Base-by-base conservation (phyloP, 1,140 invertebrate genomes). In the Brachystomella parvula region DNA sequence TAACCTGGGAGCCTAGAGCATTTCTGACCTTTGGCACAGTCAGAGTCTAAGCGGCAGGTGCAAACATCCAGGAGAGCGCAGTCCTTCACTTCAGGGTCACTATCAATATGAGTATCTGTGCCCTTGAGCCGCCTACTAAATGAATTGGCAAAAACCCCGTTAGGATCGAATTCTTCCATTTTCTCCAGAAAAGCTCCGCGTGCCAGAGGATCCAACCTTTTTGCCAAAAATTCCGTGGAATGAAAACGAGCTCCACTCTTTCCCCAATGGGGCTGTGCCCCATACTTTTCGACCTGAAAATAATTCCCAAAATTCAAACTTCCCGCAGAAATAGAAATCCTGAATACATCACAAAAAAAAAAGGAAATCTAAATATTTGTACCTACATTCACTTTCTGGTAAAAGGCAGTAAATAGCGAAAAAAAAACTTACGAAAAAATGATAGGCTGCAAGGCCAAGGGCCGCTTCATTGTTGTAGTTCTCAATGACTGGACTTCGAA, bases 11-110 rank as follows among this genome's bases (percentile, higher is more conserved):
- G 3, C 24, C 6, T 33, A 26, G 31, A 30, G 39, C 60, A 61
- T 39, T 19, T 47, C 31, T 61, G 31, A 21, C 31, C 33, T 12
- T 24, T 33, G 17, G 60, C 60, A 28, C 60, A 61, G 31, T 61
- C 60, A 21, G 60, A 35, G 24, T 33, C 39, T 3, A 6, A 19
- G n/a, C 31, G 15, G 39, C 66, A 68, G 35, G 64, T 9, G 33
- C 66, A 68, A 30, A 59, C 57, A 30, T 68, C 66, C 32, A 58
- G 66, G 9, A 68, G 28, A 12, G 67, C 67, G 29, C 67, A 65
- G 21, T 58, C 63, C 19, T 30, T 61, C 49, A 63, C 49, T 6
- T 3, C n/a, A 9, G 63, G 67, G 30, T 68, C 58, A 2, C 60
- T 19, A 17, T 31, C 28, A 2, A 64, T 31, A 19, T 60, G 44